Evolutionary conservation across 2,113 vertebrate species (phyloP).

Genomic region (Lophotis ruficrista): DNA sequence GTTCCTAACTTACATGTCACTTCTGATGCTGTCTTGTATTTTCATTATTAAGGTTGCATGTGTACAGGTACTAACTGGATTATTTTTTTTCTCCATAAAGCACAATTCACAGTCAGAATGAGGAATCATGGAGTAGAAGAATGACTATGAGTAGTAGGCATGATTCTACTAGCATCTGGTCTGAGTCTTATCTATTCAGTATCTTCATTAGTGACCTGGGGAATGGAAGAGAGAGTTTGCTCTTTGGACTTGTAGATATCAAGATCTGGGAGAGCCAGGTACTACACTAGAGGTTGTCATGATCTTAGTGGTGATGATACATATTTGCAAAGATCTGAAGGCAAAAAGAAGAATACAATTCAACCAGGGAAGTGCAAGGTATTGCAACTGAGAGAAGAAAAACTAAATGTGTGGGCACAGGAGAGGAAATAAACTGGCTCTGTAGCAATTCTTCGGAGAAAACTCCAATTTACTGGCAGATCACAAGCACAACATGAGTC

Average conservation of each 20-base stretch:
- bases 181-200: neutral
- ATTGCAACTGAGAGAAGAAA: neutral
- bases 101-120: neutral
- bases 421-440: neutral
- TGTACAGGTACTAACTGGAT: neutral
- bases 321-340: neutral
- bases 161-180: rapidly evolving
- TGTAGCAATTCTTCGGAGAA: neutral
- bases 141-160: neutral
- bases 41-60: neutral
- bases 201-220: neutral
- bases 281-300: neutral
- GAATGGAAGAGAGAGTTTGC: neutral
- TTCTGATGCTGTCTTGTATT: neutral
- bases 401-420: neutral
- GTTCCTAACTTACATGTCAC: neutral
- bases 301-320: neutral
- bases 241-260: neutral
- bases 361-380: neutral
- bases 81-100: neutral
- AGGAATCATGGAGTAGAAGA: neutral
- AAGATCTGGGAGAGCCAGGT: neutral
- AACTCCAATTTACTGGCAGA: neutral
- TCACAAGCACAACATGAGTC: neutral
- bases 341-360: neutral